Evolutionary conservation across 2,797 vertebrate genomes (phyloP), one percentile per base, ranked within the genome.

Genomic region (Spinibarbus caldwelli): DNA sequence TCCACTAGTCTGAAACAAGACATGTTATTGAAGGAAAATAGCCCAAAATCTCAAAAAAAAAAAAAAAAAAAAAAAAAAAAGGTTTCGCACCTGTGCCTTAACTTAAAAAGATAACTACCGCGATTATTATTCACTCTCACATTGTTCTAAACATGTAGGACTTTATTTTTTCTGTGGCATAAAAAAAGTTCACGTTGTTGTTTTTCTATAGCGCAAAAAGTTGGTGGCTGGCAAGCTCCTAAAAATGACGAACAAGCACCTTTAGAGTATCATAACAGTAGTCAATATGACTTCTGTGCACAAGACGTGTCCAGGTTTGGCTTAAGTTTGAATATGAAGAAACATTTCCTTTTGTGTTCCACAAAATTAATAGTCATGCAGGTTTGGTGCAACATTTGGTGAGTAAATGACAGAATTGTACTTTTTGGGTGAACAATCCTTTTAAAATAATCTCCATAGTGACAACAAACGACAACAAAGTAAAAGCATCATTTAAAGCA

Each of bases 401-500:
- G 26, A 52, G 72, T 23, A 31, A 52, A 52, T 4, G 45, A 52
- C 19, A 75, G 45, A 52, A 52, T 21, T 11, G 45, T 49, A 14
- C 12, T 54, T 21, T 11, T 21, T 45, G 59, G 19, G 12, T 15
- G 26, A 66, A 23, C 29, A 14, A 6, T 6, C 3, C 23, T 1
- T 47, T 17, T 31, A 11, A 21, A 19, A 49, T 31, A 49, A 62
- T 62, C 49, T 54, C 38, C 31, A 2, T 19, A 43, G 15, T 64
- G 57, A 45, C 26, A 36, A 6, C 21, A 23, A 23, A 14, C 45
- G 57, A 45, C 26, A 36, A 6, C 21, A 23, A 23, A 14, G 10
- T 14, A 26, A 78, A 64, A 64, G 76, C n/a, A 43, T 62, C 7
- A 29, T 62, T 62, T 72, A 41, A 75, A 80, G 43, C 45, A 77